Percentiles rank a stretch among this genome's conserved stretches.
phyloP scores from a whole-genome alignment of 2,888 invertebrate species.

The Megastigmus dorsalis region DNA sequence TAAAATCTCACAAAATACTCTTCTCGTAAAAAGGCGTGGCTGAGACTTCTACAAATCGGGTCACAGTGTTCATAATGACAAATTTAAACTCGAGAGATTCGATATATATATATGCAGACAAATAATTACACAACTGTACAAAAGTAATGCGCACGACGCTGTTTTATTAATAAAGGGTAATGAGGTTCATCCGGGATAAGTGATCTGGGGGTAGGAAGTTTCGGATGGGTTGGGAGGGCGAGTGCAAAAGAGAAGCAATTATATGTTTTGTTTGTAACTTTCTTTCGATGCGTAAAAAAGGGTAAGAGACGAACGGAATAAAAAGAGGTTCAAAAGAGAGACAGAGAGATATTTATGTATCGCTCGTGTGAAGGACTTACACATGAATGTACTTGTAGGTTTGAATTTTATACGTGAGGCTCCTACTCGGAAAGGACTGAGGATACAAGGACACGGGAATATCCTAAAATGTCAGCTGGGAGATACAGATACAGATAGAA shows the following conservation, averaged over 20 bases:
- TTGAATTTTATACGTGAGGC: slow-evolving; percentile 23
- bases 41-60: slow-evolving; percentile 60
- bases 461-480: background rate
- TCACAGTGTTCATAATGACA: slow-evolving; percentile 49
- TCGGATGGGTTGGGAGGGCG: too few relatives aligned
- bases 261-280: slow-evolving; percentile 16
- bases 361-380: slow-evolving; percentile 18
- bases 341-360: slow-evolving; percentile 19
- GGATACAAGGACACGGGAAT: background rate
- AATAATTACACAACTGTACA: slow-evolving; percentile 54
- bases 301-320: slow-evolving; percentile 53
- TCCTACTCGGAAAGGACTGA: slow-evolving; percentile 4
- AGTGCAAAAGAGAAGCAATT: slow-evolving; percentile 40
- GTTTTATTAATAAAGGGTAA: slow-evolving; percentile 29
- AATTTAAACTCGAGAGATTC: slow-evolving; percentile 51
- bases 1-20: slow-evolving; percentile 74
- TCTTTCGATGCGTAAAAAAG: slow-evolving; percentile 43
- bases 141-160: slow-evolving; percentile 49
- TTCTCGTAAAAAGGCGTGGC: slow-evolving; percentile 63
- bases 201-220: too few relatives aligned
- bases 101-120: slow-evolving; percentile 45
- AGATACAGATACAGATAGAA: slow-evolving; percentile 1
- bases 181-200: background rate
- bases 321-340: slow-evolving; percentile 34
- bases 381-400: slow-evolving; percentile 23